Evolutionary conservation across 2,113 vertebrate species (phyloP), one percentile per base, ranked within the genome.

Genomic region (Naja naja): DNA sequence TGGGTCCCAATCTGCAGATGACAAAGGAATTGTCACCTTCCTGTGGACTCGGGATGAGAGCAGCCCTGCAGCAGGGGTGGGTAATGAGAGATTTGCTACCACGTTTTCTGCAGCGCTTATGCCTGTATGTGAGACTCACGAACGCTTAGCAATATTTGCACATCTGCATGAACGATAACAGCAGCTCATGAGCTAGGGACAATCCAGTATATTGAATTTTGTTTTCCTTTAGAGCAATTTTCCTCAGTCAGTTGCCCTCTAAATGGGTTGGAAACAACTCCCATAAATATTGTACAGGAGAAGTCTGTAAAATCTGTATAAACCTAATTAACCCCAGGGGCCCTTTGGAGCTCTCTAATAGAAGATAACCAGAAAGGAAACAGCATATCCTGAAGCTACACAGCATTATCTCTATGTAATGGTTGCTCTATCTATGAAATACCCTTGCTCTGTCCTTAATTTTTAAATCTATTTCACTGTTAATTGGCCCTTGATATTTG

Each of bases 1-100:
- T 54, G 99, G 99, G 45, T 99, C 99, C 0, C 98, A 96, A 90
- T 99, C 99, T 90, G 98, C 97, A 0, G 99, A 99, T 47, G 99
- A 99, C 95, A 99, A 99, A 91, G 98, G 98, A 2, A 98, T 98
- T 47, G 95, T 98, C 95, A 98, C 97, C 96, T 99, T 98, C 97
- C 89, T 98, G 94, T 99, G 99, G 99, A 98, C 97, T 10, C 97
- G 99, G 88, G 99, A 99, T 0, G 98, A 99, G 39, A 98, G 95
- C 88, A 99, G 99, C 87, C 99, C 99, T 85, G 99, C 99, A 0
- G 99, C 99, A 89, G 99, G 99, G 97, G 99, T 99, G 93, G 98
- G 98, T 93, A 56, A 16, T 52, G 34, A 12, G 30, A 10, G 45
- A 1, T 5, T 5, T 64, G 52, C 49, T 54, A 60, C 34, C 16